These are phyloP conservation scores for Platysternon megacephalum DNA, from an alignment of 2,113 vertebrate genomes.

Conservation along the genomic window DNA sequence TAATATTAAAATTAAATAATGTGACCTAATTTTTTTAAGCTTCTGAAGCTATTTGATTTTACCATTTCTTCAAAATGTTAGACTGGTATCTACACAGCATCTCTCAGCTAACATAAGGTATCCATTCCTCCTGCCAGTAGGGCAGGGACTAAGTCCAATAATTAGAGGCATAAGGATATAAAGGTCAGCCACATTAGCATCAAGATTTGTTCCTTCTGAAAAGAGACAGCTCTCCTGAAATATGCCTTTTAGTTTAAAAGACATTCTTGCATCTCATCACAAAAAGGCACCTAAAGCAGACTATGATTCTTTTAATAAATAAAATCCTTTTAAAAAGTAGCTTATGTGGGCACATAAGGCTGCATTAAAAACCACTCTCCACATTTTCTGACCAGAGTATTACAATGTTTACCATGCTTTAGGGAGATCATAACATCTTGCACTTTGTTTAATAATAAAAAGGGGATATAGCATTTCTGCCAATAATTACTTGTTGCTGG, in stretches of 20 bases:
- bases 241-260: not conserved
- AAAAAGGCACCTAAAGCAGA: not conserved
- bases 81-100: not conserved
- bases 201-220: not conserved
- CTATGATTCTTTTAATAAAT: not conserved
- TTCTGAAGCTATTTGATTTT: not conserved
- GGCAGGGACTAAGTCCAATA: not conserved
- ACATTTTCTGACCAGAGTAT: not conserved
- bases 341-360: not conserved
- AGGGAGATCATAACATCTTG: not conserved
- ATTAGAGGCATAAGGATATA: not conserved
- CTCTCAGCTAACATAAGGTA: not conserved
- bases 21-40: not conserved
- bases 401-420: not conserved
- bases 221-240: not conserved
- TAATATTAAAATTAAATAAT: not conserved
- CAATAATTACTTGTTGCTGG: slow-evolving; percentile 92
- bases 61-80: not conserved
- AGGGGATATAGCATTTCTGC: slow-evolving; percentile 27
- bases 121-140: not conserved
- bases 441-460: not conserved
- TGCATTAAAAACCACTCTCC: not conserved
- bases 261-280: not conserved
- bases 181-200: not conserved
- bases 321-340: not conserved